These are phyloP conservation scores for Gadus chalcogrammus DNA, from an alignment of 2,113 vertebrate genomes.

Conservation along the genomic window DNA sequence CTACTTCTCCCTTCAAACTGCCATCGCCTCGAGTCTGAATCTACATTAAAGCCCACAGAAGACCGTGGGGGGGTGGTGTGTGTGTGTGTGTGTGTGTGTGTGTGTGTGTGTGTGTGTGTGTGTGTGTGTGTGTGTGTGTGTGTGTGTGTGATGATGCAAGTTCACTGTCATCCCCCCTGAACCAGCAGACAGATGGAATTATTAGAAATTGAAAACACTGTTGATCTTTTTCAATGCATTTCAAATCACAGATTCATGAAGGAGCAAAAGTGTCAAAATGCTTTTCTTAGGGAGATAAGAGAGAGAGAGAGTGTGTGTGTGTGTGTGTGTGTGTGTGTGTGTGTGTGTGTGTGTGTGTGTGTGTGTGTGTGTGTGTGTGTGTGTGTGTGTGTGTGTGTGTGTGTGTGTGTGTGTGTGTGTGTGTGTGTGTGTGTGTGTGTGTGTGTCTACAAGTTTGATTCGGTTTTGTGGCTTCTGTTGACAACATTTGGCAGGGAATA, in stretches of 20 bases:
- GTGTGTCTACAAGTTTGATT: neutral
- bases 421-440: too few relatives aligned
- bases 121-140: too few relatives aligned
- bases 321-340: neutral
- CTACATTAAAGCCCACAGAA: neutral
- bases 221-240: neutral
- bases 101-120: slow-evolving; percentile 7
- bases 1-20: slow-evolving; percentile 6
- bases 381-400: neutral
- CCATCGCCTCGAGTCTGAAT: neutral
- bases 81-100: too few relatives aligned
- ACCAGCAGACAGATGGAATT: neutral
- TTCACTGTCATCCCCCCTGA: slow-evolving; percentile 27
- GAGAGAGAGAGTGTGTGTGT: neutral
- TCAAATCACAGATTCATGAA: neutral
- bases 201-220: neutral
- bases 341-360: neutral
- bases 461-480: neutral
- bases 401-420: too few relatives aligned
- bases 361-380: neutral
- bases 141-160: slow-evolving; percentile 29
- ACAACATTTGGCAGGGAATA: slow-evolving; percentile 7
- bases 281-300: neutral
- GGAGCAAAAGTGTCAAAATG: neutral
- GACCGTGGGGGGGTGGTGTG: neutral